Evolutionary conservation across 2,888 invertebrate genomes (phyloP).

Genomic region (Cynaeus angustus): DNA sequence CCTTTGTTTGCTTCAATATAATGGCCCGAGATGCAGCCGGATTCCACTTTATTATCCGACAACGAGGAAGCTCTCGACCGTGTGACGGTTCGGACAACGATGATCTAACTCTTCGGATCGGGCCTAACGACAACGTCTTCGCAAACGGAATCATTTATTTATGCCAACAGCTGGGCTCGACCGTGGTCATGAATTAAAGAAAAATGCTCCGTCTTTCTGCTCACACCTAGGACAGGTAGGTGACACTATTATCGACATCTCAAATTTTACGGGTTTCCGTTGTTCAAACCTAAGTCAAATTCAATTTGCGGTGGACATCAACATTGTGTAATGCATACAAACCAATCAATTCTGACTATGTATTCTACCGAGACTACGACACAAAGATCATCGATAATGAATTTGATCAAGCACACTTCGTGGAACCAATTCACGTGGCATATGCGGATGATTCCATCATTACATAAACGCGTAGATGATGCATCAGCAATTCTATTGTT

Average conservation of each 20-base stretch:
- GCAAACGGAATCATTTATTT: slow-evolving; percentile 35
- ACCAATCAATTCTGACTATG: slow-evolving; percentile 25
- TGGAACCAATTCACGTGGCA: background rate
- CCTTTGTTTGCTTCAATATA: slow-evolving; percentile 41
- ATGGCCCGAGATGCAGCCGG: slow-evolving; percentile 40
- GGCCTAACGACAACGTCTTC: slow-evolving; percentile 11
- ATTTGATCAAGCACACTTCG: slow-evolving; percentile 6
- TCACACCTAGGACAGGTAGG: slow-evolving; percentile 22
- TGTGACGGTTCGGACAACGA: slow-evolving; percentile 34
- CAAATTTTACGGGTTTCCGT: slow-evolving; percentile 1
- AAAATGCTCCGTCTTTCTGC: slow-evolving; percentile 9
- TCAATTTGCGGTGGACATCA: slow-evolving; percentile 10
- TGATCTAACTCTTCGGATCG: slow-evolving; percentile 38
- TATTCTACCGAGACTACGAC: slow-evolving; percentile 4
- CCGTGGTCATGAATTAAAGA: slow-evolving; percentile 29
- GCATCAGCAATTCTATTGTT: too few relatives aligned
- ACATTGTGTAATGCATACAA: slow-evolving; percentile 13
- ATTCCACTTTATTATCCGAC: slow-evolving; percentile 46
- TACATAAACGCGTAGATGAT: too few relatives aligned
- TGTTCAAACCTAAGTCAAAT: slow-evolving; percentile 18
- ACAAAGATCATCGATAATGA: slow-evolving; percentile 14
- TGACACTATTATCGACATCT: slow-evolving; percentile 1
- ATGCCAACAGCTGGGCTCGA: slow-evolving; percentile 22
- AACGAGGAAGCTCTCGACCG: slow-evolving; percentile 33
- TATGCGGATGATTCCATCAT: too few relatives aligned